A percentile compares a stretch with the other conserved stretches of the same genome.
phyloP scores from a whole-genome alignment of 2,113 vertebrate genomes.

The Malurus alboscapulatus region DNA sequence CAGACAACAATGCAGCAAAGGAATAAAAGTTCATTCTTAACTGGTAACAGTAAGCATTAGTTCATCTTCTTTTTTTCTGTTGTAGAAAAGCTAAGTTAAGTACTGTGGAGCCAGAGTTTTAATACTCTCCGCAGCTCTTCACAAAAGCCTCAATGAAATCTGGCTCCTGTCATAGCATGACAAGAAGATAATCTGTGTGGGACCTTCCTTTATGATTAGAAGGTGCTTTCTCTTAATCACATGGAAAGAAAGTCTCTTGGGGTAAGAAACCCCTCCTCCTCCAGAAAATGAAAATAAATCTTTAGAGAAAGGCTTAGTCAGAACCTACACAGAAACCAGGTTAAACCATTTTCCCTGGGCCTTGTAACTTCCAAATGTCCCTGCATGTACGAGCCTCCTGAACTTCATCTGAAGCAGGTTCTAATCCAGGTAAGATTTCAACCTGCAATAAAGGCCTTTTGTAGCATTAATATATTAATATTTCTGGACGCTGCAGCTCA shows the following conservation, averaged over 20 bases:
- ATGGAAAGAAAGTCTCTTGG: conserved; percentile 16
- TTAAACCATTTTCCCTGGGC: conserved; percentile 47
- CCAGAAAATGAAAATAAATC: conserved; percentile 52
- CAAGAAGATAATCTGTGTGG: conserved; percentile 47
- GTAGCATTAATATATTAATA: conserved; percentile 12
- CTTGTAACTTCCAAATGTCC: background rate
- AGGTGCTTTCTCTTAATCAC: conserved; percentile 40
- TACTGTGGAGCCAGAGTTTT: background rate
- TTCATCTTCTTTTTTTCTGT: background rate
- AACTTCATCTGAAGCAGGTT: conserved; percentile 32
- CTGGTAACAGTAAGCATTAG: background rate
- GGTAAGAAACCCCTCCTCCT: conserved; percentile 14
- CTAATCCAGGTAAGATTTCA: conserved; percentile 56
- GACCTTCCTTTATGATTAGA: conserved; percentile 38
- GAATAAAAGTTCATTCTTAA: background rate
- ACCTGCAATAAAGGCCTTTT: background rate
- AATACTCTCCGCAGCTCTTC: conserved; percentile 2
- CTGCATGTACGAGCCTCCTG: background rate
- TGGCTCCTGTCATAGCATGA: conserved; percentile 30
- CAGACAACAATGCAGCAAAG: background rate
- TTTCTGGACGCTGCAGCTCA: conserved; percentile 44
- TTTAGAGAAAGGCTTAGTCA: conserved; percentile 56
- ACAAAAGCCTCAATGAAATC: conserved; percentile 40
- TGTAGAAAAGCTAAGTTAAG: background rate
- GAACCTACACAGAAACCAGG: conserved; percentile 38